Evolutionary conservation across 2,888 invertebrate genomes (phyloP), one percentile per base, ranked within the genome.

Genomic region (Melanostoma scalare): DNA sequence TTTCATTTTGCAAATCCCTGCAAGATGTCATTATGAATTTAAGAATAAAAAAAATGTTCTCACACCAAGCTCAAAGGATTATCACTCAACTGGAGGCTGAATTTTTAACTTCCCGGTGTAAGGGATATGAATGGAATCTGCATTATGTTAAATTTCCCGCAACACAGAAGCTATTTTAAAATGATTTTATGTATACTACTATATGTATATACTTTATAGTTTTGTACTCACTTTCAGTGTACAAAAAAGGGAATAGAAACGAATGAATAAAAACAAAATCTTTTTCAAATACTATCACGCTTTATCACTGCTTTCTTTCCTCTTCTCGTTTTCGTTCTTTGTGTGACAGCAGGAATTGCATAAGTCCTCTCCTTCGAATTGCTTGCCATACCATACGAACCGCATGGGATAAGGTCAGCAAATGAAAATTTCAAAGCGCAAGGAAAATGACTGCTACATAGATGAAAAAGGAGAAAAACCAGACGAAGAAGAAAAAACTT

Each of bases 291-390:
- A 74, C 58, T 71, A 50, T 79, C 74, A 67, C 52, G 30, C 53
- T 69, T 36, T 79, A 84, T 63, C 38, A 79, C 79, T 84, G 71
- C 74, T 84, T 79, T 79, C 74, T 71, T 78, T 69, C 69, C 50
- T 71, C 58, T 53, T 73, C 50, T 52, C 56, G 53, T 63, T 75
- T n/a, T 74, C 36, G n/a, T 31, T 42, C 50, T 61, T 33, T 6
- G 30, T 53, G 40, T 61, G 71, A 79, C 74, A 74, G 71, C 60
- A 55, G 53, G 60, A 74, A 78, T 63, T 74, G 46, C 82, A 73
- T 69, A 78, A 38, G 72, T 50, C 73, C 36, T 63, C 65, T 44
- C 60, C 38, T 3, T 80, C 55, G 2, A 36, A 33, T 10, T 52
- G 8, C 8, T 50, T 52, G 36, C 20, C 50, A n/a, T 30, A 20